Evolutionary conservation across 2,797 vertebrate genomes (phyloP).

Genomic region (Chrosomus eos): DNA sequence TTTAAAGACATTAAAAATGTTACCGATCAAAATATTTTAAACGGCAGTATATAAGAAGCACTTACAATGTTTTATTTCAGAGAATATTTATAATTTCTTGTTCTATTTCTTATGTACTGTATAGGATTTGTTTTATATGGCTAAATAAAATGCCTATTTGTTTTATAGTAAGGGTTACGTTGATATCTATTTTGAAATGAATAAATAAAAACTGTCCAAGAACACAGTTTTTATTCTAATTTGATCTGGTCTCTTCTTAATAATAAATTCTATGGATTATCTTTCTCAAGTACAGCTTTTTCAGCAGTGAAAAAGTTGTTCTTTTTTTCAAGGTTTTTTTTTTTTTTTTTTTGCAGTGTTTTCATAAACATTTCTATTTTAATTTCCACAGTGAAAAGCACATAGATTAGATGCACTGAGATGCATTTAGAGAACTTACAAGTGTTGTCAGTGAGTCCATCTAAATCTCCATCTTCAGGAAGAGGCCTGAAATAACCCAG

Average conservation of each 20-base stretch:
- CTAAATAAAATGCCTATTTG: too few relatives aligned
- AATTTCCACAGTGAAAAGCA: background rate
- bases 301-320: too few relatives aligned
- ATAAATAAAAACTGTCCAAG: too few relatives aligned
- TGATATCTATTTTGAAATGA: background rate
- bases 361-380: background rate
- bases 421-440: conserved; percentile 72
- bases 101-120: background rate
- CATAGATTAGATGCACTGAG: background rate
- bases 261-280: background rate
- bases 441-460: conserved; percentile 74
- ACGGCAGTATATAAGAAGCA: too few relatives aligned
- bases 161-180: background rate
- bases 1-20: too few relatives aligned
- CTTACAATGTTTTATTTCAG: background rate
- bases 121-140: background rate
- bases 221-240: background rate
- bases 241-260: background rate
- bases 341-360: background rate
- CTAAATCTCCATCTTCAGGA: conserved; percentile 81
- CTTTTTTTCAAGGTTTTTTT: too few relatives aligned
- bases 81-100: too few relatives aligned
- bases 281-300: too few relatives aligned
- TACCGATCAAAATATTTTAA: too few relatives aligned
- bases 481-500: conserved; percentile 73